Percentiles rank a stretch among this genome's conserved stretches.
phyloP scores from a whole-genome alignment of 2,888 invertebrate species.

The Phrixothrix hirtus region DNA sequence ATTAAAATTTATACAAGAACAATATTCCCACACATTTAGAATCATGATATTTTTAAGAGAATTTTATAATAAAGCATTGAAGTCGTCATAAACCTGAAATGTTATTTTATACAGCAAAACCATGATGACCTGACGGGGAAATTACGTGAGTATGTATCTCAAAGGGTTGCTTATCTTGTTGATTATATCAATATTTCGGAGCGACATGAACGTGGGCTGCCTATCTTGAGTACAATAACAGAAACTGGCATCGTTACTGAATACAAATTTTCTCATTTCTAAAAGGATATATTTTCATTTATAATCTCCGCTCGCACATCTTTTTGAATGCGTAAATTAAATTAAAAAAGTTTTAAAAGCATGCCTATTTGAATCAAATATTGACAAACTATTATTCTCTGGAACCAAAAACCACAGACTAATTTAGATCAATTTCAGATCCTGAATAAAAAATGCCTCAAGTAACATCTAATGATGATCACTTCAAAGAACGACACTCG shows the following conservation, averaged over 20 bases:
- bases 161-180: constrained; percentile 48
- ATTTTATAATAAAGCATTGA: constrained; percentile 9
- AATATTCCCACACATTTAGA: too few species aligned
- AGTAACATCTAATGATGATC: constrained; percentile 39
- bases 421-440: constrained; percentile 14
- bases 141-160: constrained; percentile 29
- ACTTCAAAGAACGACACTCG: constrained; percentile 40
- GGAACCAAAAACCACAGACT: too few species aligned
- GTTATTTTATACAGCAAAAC: constrained; percentile 15
- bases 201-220: constrained; percentile 51
- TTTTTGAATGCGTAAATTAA: too few species aligned
- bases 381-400: too few species aligned
- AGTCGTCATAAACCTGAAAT: constrained; percentile 10
- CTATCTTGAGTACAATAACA: constrained; percentile 49
- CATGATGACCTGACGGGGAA: constrained; percentile 15
- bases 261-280: constrained; percentile 54
- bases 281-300: too few species aligned
- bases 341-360: too few species aligned
- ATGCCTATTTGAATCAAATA: too few species aligned
- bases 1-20: too few species aligned
- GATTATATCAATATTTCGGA: constrained; percentile 54
- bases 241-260: constrained; percentile 44
- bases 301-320: too few species aligned
- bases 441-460: constrained; percentile 15
- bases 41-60: too few species aligned